Percentiles rank a stretch among this genome's conserved stretches.
Evolutionary conservation across 2,888 invertebrate genomes (phyloP).

Genomic region (Drosophila paramelanica): DNA sequence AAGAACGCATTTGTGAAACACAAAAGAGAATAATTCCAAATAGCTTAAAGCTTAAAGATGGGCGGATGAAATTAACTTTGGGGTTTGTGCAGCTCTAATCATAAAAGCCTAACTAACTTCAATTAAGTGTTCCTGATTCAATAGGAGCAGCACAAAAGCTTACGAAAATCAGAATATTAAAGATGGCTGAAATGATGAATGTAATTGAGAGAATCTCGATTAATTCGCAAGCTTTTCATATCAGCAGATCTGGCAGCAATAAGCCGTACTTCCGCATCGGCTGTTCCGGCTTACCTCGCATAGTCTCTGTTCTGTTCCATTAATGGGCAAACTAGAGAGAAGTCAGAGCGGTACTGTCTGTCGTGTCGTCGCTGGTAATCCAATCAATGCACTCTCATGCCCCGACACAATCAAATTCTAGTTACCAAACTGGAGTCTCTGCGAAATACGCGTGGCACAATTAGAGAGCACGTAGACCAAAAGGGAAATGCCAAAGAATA

Average conservation of each 20-base stretch:
- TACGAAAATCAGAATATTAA: too few species aligned
- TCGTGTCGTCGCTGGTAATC: constrained; percentile 48
- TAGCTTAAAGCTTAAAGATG: neutral
- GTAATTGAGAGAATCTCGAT: constrained; percentile 38
- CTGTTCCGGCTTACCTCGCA: constrained; percentile 32
- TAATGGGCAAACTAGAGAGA: constrained; percentile 16
- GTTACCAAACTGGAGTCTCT: constrained; percentile 65
- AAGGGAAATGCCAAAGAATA: constrained; percentile 31
- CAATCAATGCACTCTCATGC: constrained; percentile 73
- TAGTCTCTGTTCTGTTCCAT: constrained; percentile 13
- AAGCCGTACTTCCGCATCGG: constrained; percentile 17
- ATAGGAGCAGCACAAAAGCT: neutral
- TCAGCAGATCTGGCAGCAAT: constrained; percentile 16
- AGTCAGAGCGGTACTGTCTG: constrained; percentile 9
- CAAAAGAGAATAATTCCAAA: constrained; percentile 13
- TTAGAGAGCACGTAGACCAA: constrained; percentile 53
- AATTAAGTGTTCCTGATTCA: neutral
- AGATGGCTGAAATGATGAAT: constrained; percentile 10
- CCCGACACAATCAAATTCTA: constrained; percentile 75
- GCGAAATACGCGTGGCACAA: constrained; percentile 48
- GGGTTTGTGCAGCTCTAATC: neutral
- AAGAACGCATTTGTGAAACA: neutral
- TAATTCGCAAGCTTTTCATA: constrained; percentile 33
- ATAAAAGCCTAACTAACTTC: neutral
- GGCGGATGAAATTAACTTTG: neutral